Evolutionary conservation across 2,113 vertebrate species (phyloP), one percentile per base, ranked within the genome.

Genomic region (Reinhardtius hippoglossoides): DNA sequence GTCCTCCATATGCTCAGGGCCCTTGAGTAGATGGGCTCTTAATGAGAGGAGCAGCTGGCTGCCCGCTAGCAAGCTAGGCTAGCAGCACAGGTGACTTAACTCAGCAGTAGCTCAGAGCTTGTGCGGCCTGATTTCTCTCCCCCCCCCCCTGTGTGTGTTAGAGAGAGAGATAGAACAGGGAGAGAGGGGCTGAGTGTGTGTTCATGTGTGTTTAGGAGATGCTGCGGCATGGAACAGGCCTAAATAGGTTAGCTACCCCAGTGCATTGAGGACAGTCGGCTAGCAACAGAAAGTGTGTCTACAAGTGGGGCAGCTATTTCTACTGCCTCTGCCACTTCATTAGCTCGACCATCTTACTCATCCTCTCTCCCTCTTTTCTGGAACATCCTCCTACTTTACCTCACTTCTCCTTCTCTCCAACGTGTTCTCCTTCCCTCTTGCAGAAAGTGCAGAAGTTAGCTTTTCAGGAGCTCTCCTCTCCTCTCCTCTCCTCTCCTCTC

Each of bases 221-320:
- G 46, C 46, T 50, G 46, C 16, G 46, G 46, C 46, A 50, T 20
- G 16, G 46, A 50, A 18, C 46, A 50, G 46, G 46, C 71, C 91
- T 90, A 94, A 94, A 63, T 91, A 93, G 91, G 94, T 91, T 92
- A 89, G 87, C 87, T 84, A 88, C 87, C 90, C 84, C 84, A 72
- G 80, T 89, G 93, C 91, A 91, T 92, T 84, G 65, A 93, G 89
- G 88, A 92, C 92, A 94, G 78, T 82, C 82, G 75, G 80, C 85
- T 76, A 84, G 85, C 89, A 91, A 87, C 89, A 88, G 85, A 92
- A 94, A 94, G 89, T 93, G 71, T 94, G 78, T 93, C 92, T 90
- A 91, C 90, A 96, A 96, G 94, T 95, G 92, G 93, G 95, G 87
- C 95, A 95, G 91, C 93, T 95, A 95, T 95, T 95, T 95, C 91